Percentiles rank a stretch among this genome's conserved stretches.
Conservation (phyloP, 2,113 vertebrate genomes). For the Carassius gibelio region DNA sequence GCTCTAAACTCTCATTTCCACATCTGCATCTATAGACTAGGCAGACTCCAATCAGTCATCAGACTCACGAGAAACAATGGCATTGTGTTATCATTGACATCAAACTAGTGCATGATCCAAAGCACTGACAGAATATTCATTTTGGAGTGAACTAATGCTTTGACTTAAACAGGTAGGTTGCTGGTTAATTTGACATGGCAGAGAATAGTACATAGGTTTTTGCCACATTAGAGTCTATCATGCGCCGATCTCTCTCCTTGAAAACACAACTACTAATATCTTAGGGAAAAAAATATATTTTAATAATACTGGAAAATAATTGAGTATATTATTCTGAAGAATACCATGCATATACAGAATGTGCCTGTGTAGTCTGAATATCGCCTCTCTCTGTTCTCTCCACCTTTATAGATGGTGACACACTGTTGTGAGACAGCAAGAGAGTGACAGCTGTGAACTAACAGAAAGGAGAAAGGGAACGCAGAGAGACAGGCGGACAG, state of each 20-base stretch:
- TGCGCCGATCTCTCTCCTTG: too few species aligned
- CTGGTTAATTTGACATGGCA: neutral
- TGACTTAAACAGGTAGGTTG: neutral
- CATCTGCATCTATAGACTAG: neutral
- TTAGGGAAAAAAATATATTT: too few species aligned
- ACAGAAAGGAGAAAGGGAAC: neutral
- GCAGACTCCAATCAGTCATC: neutral
- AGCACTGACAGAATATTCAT: too few species aligned
- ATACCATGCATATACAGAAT: neutral
- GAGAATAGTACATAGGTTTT: neutral
- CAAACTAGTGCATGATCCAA: neutral
- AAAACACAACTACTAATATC: too few species aligned
- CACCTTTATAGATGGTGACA: neutral
- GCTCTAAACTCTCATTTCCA: too few species aligned
- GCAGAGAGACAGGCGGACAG: constrained; percentile 46
- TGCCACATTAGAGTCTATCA: neutral
- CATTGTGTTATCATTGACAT: neutral
- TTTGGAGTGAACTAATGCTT: neutral
- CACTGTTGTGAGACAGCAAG: constrained; percentile 2
- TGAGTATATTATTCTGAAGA: too few species aligned
- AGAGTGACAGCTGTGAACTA: constrained; percentile 26
- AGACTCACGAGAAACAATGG: neutral
- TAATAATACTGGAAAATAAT: too few species aligned
- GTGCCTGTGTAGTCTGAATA: neutral
- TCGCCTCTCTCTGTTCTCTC: neutral